phyloP scores from a whole-genome alignment of 2,113 vertebrate genomes.

The Thalassoma bifasciatum region DNA sequence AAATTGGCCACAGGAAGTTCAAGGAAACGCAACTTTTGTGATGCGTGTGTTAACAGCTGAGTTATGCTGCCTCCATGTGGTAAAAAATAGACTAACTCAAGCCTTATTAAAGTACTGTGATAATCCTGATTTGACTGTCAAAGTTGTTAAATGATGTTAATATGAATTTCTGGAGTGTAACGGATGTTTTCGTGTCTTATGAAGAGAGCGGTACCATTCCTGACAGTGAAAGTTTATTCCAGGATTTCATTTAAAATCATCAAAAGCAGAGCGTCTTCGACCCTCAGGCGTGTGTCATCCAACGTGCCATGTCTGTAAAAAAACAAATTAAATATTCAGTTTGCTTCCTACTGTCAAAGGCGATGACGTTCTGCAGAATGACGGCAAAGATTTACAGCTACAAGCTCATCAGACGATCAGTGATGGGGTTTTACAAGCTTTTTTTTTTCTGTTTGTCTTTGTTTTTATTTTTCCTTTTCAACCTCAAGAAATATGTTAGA shows the following conservation, averaged over 20 bases:
- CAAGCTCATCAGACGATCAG: not conserved
- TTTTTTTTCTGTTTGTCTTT: constrained; percentile 32
- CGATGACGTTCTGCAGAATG: constrained; percentile 1
- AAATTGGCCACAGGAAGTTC: too few relatives aligned
- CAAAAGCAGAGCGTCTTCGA: constrained; percentile 2
- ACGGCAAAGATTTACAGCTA: constrained; percentile 6
- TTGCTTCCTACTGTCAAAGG: constrained; percentile 21
- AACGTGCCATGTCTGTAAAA: constrained; percentile 1
- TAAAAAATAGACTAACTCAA: not conserved
- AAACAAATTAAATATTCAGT: constrained; percentile 35
- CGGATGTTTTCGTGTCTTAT: not conserved
- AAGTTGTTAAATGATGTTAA: not conserved
- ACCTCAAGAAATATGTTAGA: constrained; percentile 91
- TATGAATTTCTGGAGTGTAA: not conserved
- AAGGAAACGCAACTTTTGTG: too few relatives aligned
- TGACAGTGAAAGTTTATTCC: not conserved
- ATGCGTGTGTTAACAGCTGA: too few relatives aligned
- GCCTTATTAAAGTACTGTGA: too few relatives aligned
- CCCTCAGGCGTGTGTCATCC: constrained; percentile 17
- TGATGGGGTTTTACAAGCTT: constrained; percentile 29
- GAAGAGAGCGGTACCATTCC: constrained; percentile 12
- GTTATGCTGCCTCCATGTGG: too few relatives aligned
- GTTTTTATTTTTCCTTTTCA: constrained; percentile 55
- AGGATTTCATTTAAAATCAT: constrained; percentile 15
- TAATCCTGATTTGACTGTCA: too few relatives aligned